Percentiles rank a stretch among this genome's conserved stretches.
phyloP scores from a whole-genome alignment of 2,797 vertebrate species.

The Neosilurus mollespiculum region DNA sequence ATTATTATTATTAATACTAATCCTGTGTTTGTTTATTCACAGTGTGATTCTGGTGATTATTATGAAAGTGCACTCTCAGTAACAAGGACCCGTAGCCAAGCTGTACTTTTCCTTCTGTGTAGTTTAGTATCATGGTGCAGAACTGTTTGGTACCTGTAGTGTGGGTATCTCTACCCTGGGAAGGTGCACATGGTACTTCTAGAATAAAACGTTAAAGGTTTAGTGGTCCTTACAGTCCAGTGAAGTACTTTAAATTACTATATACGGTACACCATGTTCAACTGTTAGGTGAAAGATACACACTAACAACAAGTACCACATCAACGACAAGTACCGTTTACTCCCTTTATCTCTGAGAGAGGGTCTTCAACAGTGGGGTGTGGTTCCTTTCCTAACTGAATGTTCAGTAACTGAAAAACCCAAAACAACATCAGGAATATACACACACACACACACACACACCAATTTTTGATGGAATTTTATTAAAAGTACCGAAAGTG shows the following conservation, averaged over 20 bases:
- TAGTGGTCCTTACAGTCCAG: not conserved
- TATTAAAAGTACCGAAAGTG: not conserved
- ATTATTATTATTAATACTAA: not conserved
- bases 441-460: too few species aligned
- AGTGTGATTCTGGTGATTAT: not conserved
- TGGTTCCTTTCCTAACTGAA: not conserved
- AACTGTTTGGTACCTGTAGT: not conserved
- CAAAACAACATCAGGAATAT: too few species aligned
- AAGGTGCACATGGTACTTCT: not conserved
- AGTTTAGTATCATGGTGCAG: not conserved
- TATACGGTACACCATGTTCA: not conserved
- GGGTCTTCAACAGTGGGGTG: not conserved
- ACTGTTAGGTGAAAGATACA: not conserved
- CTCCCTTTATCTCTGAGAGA: not conserved
- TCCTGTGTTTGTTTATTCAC: not conserved
- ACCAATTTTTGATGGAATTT: not conserved
- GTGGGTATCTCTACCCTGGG: not conserved
- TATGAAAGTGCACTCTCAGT: not conserved
- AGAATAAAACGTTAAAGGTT: not conserved
- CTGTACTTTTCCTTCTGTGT: not conserved
- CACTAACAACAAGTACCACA: not conserved
- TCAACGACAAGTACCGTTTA: not conserved
- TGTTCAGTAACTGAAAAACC: not conserved
- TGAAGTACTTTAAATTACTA: not conserved
- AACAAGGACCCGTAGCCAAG: not conserved